These are phyloP conservation scores for Zophobas atratus DNA, from an alignment of 1,140 invertebrate genomes.

Conservation along the genomic window DNA sequence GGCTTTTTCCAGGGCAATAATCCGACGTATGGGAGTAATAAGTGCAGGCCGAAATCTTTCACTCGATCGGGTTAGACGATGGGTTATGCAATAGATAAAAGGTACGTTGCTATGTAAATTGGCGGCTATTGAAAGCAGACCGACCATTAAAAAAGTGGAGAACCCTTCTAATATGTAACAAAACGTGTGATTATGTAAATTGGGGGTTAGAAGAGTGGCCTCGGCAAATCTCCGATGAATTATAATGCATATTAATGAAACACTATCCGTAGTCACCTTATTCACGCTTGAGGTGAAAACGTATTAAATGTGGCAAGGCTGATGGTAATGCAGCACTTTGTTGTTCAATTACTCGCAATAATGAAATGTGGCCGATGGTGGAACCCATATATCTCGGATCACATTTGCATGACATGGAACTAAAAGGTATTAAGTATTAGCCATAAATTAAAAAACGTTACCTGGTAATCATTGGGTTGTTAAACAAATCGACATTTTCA, in stretches of 20 bases:
- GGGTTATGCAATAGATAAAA: constrained; percentile 27
- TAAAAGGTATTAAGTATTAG: background rate
- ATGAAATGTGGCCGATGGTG: constrained; percentile 27
- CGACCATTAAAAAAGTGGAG: constrained; percentile 33
- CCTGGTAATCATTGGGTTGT: too few species aligned
- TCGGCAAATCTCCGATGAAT: constrained; percentile 47
- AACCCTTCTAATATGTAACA: constrained; percentile 49
- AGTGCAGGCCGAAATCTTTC: background rate
- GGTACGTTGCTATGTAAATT: constrained; percentile 35
- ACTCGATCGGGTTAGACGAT: background rate
- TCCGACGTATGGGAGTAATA: too few species aligned
- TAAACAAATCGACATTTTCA: too few species aligned
- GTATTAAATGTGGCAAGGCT: constrained; percentile 34
- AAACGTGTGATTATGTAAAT: constrained; percentile 51
- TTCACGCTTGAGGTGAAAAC: constrained; percentile 46
- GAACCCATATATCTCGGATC: constrained; percentile 12
- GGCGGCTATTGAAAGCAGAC: constrained; percentile 12
- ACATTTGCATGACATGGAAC: background rate
- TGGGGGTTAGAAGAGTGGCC: constrained; percentile 41
- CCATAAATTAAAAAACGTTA: too few species aligned
- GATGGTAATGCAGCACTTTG: constrained; percentile 33
- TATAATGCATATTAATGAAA: constrained; percentile 50
- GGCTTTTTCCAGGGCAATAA: background rate
- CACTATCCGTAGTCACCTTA: constrained; percentile 28
- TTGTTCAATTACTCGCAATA: constrained; percentile 34